These are phyloP conservation scores for Euproctis similis DNA, from an alignment of 2,888 invertebrate genomes.

Conservation along the genomic window DNA sequence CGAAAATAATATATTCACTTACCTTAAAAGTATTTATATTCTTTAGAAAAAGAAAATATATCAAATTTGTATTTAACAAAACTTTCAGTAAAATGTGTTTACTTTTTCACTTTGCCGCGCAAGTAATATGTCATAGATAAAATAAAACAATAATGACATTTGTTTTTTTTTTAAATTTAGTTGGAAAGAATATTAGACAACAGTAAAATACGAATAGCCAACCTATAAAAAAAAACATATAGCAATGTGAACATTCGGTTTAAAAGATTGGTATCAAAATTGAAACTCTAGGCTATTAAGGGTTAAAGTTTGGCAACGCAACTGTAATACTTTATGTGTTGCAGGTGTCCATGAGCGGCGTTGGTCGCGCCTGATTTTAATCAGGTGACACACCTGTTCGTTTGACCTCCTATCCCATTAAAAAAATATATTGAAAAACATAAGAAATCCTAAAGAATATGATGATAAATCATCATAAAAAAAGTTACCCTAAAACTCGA, in stretches of 20 bases:
- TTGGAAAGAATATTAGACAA: constrained; percentile 24
- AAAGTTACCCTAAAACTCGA: too few relatives aligned
- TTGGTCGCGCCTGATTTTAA: too few relatives aligned
- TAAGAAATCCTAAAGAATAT: too few relatives aligned
- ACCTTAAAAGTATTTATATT: constrained; percentile 22
- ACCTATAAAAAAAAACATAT: constrained; percentile 21
- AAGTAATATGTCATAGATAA: constrained; percentile 15
- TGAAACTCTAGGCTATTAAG: constrained; percentile 20
- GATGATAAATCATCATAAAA: too few relatives aligned
- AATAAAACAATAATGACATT: constrained; percentile 18
- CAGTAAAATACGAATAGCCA: constrained; percentile 24
- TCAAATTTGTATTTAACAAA: constrained; percentile 16
- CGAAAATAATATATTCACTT: constrained; percentile 28
- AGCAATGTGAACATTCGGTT: constrained; percentile 21
- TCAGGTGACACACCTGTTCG: too few relatives aligned
- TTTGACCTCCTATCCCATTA: too few relatives aligned
- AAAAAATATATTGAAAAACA: too few relatives aligned
- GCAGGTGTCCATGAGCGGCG: too few relatives aligned
- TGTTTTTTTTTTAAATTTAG: constrained; percentile 19
- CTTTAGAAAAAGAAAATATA: constrained; percentile 22
- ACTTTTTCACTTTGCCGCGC: constrained; percentile 18
- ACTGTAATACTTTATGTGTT: too few relatives aligned
- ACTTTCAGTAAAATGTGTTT: constrained; percentile 23
- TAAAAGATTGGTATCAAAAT: constrained; percentile 13
- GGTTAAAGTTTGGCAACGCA: too few relatives aligned